A percentile compares a stretch with the other conserved stretches of the same genome.
These are phyloP conservation scores for Parambassis ranga DNA, from an alignment of 2,797 vertebrate species.

Conservation along the genomic window DNA sequence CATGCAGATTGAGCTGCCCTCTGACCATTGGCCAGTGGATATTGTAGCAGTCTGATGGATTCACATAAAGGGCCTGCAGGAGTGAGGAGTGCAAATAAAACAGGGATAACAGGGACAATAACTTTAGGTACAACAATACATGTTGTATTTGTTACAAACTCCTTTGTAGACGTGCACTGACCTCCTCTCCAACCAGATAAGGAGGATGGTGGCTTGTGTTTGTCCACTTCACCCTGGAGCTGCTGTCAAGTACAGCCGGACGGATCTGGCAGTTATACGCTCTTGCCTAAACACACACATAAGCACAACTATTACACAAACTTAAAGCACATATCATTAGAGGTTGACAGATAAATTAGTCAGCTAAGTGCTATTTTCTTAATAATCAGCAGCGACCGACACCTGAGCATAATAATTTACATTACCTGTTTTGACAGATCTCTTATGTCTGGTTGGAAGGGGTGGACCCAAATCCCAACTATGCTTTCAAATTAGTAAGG, in stretches of 20 bases:
- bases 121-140: background rate
- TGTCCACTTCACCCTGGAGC: slow-evolving; percentile 92
- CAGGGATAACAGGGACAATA: background rate
- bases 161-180: slow-evolving; percentile 50
- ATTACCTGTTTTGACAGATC: too few relatives aligned
- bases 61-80: slow-evolving; percentile 89
- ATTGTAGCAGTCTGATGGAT: slow-evolving; percentile 90
- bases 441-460: too few relatives aligned
- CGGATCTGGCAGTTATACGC: slow-evolving; percentile 95
- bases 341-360: too few relatives aligned
- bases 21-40: slow-evolving; percentile 92
- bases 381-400: too few relatives aligned
- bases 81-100: background rate
- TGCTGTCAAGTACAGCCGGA: slow-evolving; percentile 91
- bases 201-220: slow-evolving; percentile 90
- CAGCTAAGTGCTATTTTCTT: too few relatives aligned
- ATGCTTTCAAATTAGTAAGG: too few relatives aligned
- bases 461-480: too few relatives aligned
- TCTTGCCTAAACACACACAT: slow-evolving; percentile 80
- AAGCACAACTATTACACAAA: too few relatives aligned
- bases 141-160: background rate
- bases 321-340: too few relatives aligned
- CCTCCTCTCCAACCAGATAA: slow-evolving; percentile 95
- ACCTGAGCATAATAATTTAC: too few relatives aligned
- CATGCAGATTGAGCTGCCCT: slow-evolving; percentile 91